phyloP scores from a whole-genome alignment of 2,888 invertebrate genomes.

The Hydropsyche betteni region DNA sequence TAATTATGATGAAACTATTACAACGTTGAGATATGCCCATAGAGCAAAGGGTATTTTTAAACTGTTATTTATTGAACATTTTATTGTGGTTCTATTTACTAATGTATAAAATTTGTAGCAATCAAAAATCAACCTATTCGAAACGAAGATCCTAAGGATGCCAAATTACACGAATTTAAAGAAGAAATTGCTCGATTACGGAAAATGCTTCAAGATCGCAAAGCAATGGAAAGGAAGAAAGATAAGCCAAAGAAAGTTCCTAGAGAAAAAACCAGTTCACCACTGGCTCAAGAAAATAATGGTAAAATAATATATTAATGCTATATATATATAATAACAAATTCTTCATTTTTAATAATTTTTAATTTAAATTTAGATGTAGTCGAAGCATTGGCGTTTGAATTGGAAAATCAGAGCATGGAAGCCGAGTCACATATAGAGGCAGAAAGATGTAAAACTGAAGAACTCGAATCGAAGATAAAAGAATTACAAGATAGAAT shows the following conservation, averaged over 20 bases:
- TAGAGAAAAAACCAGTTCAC: constrained; percentile 57
- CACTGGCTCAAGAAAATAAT: constrained; percentile 52
- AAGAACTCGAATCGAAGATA: constrained; percentile 81
- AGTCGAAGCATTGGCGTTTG: constrained; percentile 61
- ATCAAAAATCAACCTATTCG: constrained; percentile 98
- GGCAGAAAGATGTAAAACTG: constrained; percentile 76
- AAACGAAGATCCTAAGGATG: constrained; percentile 99
- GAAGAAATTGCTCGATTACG: constrained; percentile 86
- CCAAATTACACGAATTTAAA: constrained; percentile 93
- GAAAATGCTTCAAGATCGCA: constrained; percentile 61
- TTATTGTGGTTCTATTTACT: background rate
- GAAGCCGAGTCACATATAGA: constrained; percentile 66
- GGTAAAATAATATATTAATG: background rate
- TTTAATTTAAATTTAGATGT: constrained; percentile 55
- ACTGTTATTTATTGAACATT: background rate
- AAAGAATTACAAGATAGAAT: constrained; percentile 91
- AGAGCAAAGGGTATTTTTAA: constrained; percentile 78
- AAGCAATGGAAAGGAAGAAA: constrained; percentile 58
- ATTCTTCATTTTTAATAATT: background rate
- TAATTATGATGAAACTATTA: constrained; percentile 97
- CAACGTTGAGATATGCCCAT: constrained; percentile 95
- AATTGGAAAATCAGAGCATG: constrained; percentile 64
- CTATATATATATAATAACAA: background rate
- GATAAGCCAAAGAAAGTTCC: constrained; percentile 60
- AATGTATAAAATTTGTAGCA: constrained; percentile 62